Percentiles rank a stretch among this genome's conserved stretches.
phyloP scores from a whole-genome alignment of 2,888 invertebrate genomes.

The Eupithecia centaureata region DNA sequence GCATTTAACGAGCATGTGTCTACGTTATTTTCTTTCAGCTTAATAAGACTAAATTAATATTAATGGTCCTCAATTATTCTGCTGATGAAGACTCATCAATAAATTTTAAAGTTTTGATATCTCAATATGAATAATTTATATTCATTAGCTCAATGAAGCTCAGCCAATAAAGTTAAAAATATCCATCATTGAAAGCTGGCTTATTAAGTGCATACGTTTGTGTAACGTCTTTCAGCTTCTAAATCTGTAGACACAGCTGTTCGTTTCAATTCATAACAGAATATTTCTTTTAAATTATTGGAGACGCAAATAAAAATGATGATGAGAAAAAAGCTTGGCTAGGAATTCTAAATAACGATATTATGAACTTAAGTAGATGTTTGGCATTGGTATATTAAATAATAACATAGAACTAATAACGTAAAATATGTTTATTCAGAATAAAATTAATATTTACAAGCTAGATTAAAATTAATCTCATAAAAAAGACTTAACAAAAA shows the following conservation, averaged over 20 bases:
- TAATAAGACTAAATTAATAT: background rate
- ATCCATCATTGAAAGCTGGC: slow-evolving; percentile 6
- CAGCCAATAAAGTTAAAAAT: slow-evolving; percentile 12
- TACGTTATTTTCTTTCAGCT: background rate
- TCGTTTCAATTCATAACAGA: background rate
- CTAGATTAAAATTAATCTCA: slow-evolving; percentile 49
- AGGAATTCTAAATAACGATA: background rate
- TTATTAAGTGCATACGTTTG: background rate
- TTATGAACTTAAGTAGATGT: background rate
- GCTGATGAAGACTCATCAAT: slow-evolving; percentile 1
- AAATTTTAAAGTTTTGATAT: background rate
- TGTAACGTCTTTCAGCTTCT: background rate
- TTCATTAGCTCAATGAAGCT: slow-evolving; percentile 7
- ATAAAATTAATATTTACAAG: slow-evolving; percentile 66
- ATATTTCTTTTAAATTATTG: slow-evolving; percentile 4
- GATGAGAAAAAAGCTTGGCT: background rate
- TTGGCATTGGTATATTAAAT: background rate
- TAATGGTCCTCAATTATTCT: background rate
- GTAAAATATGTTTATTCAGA: slow-evolving; percentile 63
- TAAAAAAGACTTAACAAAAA: slow-evolving; percentile 64
- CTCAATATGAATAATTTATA: slow-evolving; percentile 3
- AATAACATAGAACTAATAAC: background rate
- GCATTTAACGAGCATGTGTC: background rate
- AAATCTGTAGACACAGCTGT: slow-evolving; percentile 4
- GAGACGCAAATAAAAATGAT: background rate